Evolutionary conservation across 2,888 invertebrate genomes (phyloP).

Genomic region (Dasysyrphus tricinctus): DNA sequence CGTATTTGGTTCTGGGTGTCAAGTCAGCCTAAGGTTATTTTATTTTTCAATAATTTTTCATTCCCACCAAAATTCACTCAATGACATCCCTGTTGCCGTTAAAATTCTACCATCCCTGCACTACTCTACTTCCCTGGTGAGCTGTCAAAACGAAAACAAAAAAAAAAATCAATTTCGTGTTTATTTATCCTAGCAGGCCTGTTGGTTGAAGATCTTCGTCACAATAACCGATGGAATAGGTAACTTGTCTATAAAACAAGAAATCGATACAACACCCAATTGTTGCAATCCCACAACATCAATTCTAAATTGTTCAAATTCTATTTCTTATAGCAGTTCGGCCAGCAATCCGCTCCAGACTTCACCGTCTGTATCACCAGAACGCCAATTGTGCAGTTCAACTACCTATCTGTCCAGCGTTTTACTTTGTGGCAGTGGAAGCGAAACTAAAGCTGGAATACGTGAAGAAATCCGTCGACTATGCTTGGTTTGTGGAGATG

Average conservation of each 20-base stretch:
- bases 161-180: too few species aligned
- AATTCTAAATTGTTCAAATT: slow-evolving; percentile 77
- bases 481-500: slow-evolving; percentile 97
- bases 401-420: slow-evolving; percentile 89
- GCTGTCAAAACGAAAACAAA: too few species aligned
- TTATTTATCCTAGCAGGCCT: too few species aligned
- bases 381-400: slow-evolving; percentile 95
- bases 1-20: too few species aligned
- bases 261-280: slow-evolving; percentile 80
- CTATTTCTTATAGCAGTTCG: slow-evolving; percentile 76
- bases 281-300: slow-evolving; percentile 81
- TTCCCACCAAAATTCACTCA: too few species aligned
- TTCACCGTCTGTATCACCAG: slow-evolving; percentile 86
- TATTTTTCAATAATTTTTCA: too few species aligned
- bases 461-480: slow-evolving; percentile 87
- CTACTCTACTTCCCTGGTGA: too few species aligned
- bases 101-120: too few species aligned
- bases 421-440: slow-evolving; percentile 80
- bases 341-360: slow-evolving; percentile 76
- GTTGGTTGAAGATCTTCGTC: background rate
- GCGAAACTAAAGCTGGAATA: slow-evolving; percentile 86
- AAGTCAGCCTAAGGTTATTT: too few species aligned
- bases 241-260: slow-evolving; percentile 81
- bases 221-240: slow-evolving; percentile 69
- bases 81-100: too few species aligned